Evolutionary conservation across 2,888 invertebrate genomes (phyloP).

Genomic region (Galerucella nymphaeae): DNA sequence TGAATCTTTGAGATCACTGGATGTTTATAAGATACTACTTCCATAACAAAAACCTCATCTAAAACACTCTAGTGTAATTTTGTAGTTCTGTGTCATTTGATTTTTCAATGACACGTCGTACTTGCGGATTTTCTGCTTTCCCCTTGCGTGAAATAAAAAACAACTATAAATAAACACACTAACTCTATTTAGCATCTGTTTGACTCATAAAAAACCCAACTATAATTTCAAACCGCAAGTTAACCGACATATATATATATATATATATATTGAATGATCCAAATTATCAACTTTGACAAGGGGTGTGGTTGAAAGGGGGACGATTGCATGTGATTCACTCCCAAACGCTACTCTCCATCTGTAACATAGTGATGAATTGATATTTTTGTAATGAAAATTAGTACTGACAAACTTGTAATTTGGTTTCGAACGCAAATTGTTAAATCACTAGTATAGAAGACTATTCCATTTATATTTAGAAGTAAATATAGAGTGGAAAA

Average conservation of each 20-base stretch:
- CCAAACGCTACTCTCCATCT: conserved; percentile 3
- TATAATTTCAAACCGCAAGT: neutral
- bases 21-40: too few species aligned
- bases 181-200: conserved; percentile 10
- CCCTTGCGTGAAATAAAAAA: neutral
- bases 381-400: conserved; percentile 21
- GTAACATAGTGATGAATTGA: conserved; percentile 7
- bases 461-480: neutral
- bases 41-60: too few species aligned
- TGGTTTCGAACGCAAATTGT: neutral
- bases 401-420: conserved; percentile 14
- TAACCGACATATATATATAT: neutral
- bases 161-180: neutral
- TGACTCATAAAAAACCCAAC: neutral
- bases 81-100: too few species aligned
- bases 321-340: conserved; percentile 1
- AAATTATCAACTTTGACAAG: conserved; percentile 14
- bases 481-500: neutral
- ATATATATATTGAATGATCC: conserved; percentile 1
- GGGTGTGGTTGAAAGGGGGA: neutral
- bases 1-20: too few species aligned
- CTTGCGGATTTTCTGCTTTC: neutral
- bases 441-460: neutral
- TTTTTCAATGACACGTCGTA: too few species aligned
- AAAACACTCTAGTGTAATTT: too few species aligned